These are phyloP conservation scores for Cydia pomonella DNA, from an alignment of 1,140 invertebrate species.

Conservation along the genomic window DNA sequence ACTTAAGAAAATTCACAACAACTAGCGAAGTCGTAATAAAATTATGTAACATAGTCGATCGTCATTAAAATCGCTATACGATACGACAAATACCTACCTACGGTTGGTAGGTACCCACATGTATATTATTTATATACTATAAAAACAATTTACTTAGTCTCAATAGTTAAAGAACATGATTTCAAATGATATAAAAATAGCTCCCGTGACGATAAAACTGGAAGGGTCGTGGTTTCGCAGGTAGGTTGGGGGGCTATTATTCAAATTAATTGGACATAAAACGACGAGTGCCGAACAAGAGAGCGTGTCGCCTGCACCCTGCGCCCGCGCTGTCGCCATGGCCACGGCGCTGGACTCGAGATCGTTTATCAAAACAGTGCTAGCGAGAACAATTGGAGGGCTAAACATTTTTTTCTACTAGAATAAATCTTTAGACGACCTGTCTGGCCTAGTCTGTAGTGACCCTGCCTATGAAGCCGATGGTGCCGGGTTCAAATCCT, in stretches of 20 bases:
- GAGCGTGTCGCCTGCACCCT: conserved; percentile 54
- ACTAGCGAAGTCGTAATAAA: conserved; percentile 24
- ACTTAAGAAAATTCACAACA: conserved; percentile 4
- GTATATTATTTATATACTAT: neutral
- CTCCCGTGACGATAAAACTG: conserved; percentile 34
- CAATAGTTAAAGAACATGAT: neutral
- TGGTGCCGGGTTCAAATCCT: too few species aligned
- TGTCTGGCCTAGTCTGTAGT: too few species aligned
- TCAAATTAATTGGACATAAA: conserved; percentile 75
- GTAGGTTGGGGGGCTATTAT: conserved; percentile 68
- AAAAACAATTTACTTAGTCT: neutral
- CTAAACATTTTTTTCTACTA: neutral
- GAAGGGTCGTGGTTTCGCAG: conserved; percentile 51
- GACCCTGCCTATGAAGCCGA: too few species aligned
- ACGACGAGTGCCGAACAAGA: conserved; percentile 54
- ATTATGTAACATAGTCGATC: neutral
- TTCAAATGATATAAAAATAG: conserved; percentile 28
- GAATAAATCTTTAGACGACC: neutral
- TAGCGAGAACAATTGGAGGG: conserved; percentile 14
- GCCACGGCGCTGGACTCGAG: conserved; percentile 11
- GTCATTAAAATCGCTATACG: neutral
- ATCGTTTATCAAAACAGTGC: conserved; percentile 27
- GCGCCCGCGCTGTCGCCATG: conserved; percentile 40
- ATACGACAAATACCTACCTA: neutral
- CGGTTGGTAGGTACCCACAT: neutral